phyloP scores from a whole-genome alignment of 2,113 vertebrate species.

The Lophotis ruficrista region DNA sequence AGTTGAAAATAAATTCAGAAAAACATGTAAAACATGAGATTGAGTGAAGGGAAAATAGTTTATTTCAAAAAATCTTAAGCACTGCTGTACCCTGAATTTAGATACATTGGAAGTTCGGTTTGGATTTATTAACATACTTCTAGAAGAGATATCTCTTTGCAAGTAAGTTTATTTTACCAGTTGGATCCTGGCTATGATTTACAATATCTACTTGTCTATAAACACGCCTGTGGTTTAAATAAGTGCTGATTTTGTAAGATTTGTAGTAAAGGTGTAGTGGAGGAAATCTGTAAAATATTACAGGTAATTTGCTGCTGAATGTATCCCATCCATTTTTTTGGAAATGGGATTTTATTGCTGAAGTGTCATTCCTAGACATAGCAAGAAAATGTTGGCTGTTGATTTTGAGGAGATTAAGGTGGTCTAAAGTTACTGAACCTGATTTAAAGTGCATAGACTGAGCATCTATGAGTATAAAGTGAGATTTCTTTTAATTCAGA shows the following conservation, averaged over 20 bases:
- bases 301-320: slow-evolving; percentile 45
- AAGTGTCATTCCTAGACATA: slow-evolving; percentile 7
- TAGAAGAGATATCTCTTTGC: slow-evolving; percentile 12
- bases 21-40: background rate
- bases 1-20: background rate
- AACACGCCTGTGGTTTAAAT: slow-evolving; percentile 39
- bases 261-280: slow-evolving; percentile 39
- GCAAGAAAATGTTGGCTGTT: slow-evolving; percentile 42
- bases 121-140: slow-evolving; percentile 42
- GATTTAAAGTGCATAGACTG: slow-evolving; percentile 50
- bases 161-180: slow-evolving; percentile 51
- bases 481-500: slow-evolving; percentile 63
- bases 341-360: slow-evolving; percentile 34
- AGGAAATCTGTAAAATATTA: slow-evolving; percentile 60
- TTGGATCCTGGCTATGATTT: slow-evolving; percentile 32
- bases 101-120: background rate
- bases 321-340: slow-evolving; percentile 38
- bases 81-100: background rate
- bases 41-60: background rate
- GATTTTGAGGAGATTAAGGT: slow-evolving; percentile 53
- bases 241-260: slow-evolving; percentile 58
- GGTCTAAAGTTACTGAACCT: slow-evolving; percentile 59
- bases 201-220: slow-evolving; percentile 47
- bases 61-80: background rate
- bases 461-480: slow-evolving; percentile 42